These are phyloP conservation scores for Nyctibius grandis DNA, from an alignment of 2,797 vertebrate species.

Conservation along the genomic window DNA sequence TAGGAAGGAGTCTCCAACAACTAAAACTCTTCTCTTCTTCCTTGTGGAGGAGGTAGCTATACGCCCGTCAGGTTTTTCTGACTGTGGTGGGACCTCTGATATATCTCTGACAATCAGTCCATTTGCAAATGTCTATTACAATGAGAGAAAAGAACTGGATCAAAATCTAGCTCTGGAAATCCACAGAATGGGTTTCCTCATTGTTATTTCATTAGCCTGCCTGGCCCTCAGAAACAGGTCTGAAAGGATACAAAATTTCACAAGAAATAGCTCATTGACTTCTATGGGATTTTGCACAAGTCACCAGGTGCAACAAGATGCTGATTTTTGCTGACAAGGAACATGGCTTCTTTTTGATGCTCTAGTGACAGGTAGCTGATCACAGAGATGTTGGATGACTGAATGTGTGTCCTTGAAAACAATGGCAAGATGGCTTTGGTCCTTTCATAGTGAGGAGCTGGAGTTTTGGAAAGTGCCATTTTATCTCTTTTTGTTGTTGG, in stretches of 20 bases:
- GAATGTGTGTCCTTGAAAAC: background rate
- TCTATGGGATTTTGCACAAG: background rate
- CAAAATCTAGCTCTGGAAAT: background rate
- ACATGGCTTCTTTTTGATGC: background rate
- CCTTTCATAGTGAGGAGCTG: background rate
- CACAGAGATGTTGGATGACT: rapidly evolving
- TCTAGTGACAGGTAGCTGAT: background rate
- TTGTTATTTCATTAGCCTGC: background rate
- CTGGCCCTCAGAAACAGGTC: background rate
- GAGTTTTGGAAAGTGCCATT: background rate
- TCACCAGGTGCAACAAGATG: background rate
- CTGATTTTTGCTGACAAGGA: background rate
- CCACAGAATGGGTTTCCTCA: background rate
- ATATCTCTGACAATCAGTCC: background rate
- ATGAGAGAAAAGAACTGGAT: background rate
- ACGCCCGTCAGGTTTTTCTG: too few relatives aligned
- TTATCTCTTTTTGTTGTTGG: background rate
- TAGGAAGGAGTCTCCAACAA: too few relatives aligned
- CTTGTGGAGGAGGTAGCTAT: too few relatives aligned
- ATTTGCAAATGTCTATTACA: background rate
- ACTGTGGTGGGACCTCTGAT: too few relatives aligned
- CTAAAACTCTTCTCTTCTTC: too few relatives aligned
- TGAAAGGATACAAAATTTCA: background rate
- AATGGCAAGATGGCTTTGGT: background rate
- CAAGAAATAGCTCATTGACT: background rate